Percentiles rank a stretch among this genome's conserved stretches.
Evolutionary conservation across 2,888 invertebrate genomes (phyloP).

Genomic region (Chrysotoxum bicinctum): DNA sequence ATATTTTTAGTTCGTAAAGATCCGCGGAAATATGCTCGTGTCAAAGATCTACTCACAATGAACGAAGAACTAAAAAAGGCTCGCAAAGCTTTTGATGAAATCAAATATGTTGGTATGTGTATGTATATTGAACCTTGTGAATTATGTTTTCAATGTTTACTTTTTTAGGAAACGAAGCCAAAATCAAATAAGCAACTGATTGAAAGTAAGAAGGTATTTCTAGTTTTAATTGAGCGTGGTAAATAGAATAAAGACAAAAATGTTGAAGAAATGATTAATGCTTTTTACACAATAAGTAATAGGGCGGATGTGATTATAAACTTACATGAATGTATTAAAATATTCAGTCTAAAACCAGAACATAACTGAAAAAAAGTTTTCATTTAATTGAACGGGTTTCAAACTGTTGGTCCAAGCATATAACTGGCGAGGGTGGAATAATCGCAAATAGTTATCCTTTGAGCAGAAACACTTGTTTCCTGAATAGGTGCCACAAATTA

Average conservation of each 20-base stretch:
- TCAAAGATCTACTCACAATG: conserved; percentile 98
- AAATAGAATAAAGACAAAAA: not conserved
- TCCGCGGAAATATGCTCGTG: conserved; percentile 96
- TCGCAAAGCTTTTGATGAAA: conserved; percentile 99
- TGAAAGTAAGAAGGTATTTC: not conserved
- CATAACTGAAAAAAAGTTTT: too few species aligned
- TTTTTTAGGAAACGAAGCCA: conserved; percentile 79
- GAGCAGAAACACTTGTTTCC: too few species aligned
- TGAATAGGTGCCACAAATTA: too few species aligned
- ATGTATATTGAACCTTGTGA: not conserved
- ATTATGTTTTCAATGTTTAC: not conserved
- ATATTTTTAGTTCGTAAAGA: conserved; percentile 98
- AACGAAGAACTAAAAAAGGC: conserved; percentile 99
- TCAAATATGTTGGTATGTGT: conserved; percentile 93
- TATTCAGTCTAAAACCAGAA: too few species aligned
- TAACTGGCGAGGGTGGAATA: too few species aligned
- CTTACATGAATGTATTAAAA: too few species aligned
- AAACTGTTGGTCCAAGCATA: too few species aligned
- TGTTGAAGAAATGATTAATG: too few species aligned
- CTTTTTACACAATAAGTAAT: too few species aligned
- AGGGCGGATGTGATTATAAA: too few species aligned
- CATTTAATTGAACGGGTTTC: too few species aligned
- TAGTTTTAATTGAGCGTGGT: not conserved
- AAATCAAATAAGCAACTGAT: conserved; percentile 77
- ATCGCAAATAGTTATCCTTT: too few species aligned